A percentile compares a stretch with the other conserved stretches of the same genome.
Conservation (phyloP, 2,113 vertebrate species). For the Coracopsis vasa region DNA sequence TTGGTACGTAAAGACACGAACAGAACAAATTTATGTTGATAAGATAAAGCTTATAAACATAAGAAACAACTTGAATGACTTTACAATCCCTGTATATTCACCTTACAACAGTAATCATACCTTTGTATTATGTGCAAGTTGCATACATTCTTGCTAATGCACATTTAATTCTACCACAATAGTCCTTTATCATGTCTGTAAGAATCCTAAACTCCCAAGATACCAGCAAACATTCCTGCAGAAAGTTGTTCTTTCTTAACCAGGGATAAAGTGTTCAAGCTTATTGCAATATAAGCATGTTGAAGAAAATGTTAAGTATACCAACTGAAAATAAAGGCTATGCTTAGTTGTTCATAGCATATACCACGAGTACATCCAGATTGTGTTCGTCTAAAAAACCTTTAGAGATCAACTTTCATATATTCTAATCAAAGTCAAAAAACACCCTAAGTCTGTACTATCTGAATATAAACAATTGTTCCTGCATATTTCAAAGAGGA, state of each 20-base stretch:
- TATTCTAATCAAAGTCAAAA: not conserved
- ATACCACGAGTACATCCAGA: not conserved
- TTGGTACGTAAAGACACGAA: not conserved
- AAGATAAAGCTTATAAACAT: not conserved
- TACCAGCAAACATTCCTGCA: not conserved
- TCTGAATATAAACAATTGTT: not conserved
- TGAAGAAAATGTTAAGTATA: not conserved
- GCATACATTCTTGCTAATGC: not conserved
- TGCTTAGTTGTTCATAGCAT: not conserved
- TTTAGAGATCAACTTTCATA: not conserved
- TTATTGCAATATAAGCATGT: not conserved
- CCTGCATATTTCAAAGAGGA: not conserved
- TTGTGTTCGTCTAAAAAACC: not conserved
- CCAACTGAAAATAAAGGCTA: not conserved
- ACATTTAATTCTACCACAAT: not conserved
- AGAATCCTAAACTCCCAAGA: not conserved
- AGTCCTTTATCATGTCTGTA: not conserved
- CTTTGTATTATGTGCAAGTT: not conserved
- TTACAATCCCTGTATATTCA: not conserved
- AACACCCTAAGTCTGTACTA: accelerated
- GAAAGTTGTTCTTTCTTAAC: not conserved
- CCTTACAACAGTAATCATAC: accelerated
- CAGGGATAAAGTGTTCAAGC: not conserved
- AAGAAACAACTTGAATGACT: not conserved
- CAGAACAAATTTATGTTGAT: not conserved